Conservation (phyloP, 1,140 invertebrate species). For the Aphelenchoides fujianensis region DNA sequence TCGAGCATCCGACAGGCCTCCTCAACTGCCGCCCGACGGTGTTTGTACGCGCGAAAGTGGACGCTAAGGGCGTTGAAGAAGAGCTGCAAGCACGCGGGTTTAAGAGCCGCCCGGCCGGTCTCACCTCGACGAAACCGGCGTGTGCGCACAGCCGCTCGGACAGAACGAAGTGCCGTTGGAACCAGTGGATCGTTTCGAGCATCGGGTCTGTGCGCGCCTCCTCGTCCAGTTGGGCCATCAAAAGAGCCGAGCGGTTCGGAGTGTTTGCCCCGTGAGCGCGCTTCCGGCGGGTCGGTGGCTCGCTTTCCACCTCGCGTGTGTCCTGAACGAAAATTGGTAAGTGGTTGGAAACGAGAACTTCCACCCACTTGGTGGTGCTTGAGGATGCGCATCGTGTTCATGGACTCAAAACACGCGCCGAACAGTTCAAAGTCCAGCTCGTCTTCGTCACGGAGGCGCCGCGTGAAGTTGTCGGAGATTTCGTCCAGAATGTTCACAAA, state of each 20-base stretch:
- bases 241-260: background rate
- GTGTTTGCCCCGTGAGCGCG: background rate
- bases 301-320: background rate
- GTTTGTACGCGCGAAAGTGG: background rate
- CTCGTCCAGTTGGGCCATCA: background rate
- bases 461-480: too few species aligned
- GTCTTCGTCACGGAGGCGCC: background rate
- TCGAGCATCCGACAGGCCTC: too few species aligned
- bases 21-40: background rate
- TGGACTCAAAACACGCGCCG: background rate
- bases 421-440: background rate
- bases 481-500: too few species aligned
- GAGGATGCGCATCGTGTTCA: background rate
- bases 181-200: background rate
- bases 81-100: too few species aligned
- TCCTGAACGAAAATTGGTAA: background rate
- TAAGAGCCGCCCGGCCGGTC: too few species aligned
- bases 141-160: background rate
- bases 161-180: background rate
- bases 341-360: background rate
- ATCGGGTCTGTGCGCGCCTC: background rate
- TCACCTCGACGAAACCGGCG: background rate
- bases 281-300: background rate
- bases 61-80: background rate
- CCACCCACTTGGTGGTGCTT: background rate